phyloP scores from a whole-genome alignment of 1,140 invertebrate species.

The Wasmannia auropunctata region DNA sequence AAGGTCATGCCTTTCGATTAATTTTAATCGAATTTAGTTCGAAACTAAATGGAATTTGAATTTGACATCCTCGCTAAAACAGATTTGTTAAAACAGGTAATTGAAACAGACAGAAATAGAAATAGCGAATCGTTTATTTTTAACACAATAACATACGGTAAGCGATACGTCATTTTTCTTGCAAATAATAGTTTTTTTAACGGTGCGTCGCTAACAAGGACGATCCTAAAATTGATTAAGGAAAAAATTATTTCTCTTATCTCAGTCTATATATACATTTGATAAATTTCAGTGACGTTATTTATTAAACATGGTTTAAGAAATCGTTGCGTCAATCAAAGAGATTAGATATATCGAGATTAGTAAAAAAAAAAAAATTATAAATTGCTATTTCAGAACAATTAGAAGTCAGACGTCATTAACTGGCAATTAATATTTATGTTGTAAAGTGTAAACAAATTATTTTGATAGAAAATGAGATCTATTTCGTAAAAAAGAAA shows the following conservation, averaged over 20 bases:
- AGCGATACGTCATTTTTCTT: not conserved
- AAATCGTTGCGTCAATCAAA: too few relatives aligned
- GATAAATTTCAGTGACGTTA: not conserved
- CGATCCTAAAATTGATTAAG: not conserved
- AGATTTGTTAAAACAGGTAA: too few relatives aligned
- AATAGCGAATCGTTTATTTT: not conserved
- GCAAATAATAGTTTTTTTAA: not conserved
- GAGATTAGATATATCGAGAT: too few relatives aligned
- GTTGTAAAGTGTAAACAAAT: not conserved
- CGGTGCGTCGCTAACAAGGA: not conserved
- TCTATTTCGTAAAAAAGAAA: not conserved
- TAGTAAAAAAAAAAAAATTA: too few relatives aligned
- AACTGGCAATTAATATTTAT: too few relatives aligned
- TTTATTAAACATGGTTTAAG: not conserved
- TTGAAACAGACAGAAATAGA: not conserved
- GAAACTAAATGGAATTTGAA: not conserved
- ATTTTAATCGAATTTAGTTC: not conserved
- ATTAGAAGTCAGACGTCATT: not conserved
- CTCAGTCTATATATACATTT: too few relatives aligned
- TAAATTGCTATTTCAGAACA: not conserved
- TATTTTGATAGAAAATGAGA: not conserved
- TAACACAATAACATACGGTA: not conserved
- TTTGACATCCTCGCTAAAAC: not conserved
- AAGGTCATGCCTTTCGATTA: not conserved
- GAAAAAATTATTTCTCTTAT: not conserved